Evolutionary conservation across 2,113 vertebrate genomes (phyloP).

Genomic region (Periophthalmodon schlosseri): DNA sequence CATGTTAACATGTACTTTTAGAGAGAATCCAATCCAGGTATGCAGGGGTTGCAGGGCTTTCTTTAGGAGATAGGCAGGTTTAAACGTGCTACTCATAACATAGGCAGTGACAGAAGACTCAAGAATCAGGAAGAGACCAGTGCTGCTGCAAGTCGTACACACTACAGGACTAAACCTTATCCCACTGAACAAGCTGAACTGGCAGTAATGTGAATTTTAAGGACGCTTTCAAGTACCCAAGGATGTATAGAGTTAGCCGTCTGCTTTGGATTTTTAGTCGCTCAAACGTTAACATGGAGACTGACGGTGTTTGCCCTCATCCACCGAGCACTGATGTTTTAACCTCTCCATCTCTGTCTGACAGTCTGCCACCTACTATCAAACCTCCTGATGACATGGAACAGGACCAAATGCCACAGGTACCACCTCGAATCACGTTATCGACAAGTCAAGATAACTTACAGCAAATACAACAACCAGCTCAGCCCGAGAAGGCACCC

Average conservation of each 20-base stretch:
- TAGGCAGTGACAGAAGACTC: constrained; percentile 9
- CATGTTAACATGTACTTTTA: constrained; percentile 2
- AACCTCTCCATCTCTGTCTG: constrained; percentile 18
- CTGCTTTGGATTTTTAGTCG: constrained; percentile 25
- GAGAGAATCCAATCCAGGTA: constrained; percentile 13
- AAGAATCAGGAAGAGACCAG: background rate
- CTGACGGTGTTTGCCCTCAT: constrained; percentile 19
- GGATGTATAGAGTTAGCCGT: constrained; percentile 35
- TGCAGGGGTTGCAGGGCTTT: constrained; percentile 23
- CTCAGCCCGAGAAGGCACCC: constrained; percentile 18
- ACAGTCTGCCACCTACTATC: constrained; percentile 30
- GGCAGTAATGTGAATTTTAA: constrained; percentile 3
- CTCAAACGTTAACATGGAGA: background rate
- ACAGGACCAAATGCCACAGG: constrained; percentile 44
- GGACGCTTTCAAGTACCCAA: background rate
- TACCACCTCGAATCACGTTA: constrained; percentile 50
- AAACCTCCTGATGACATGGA: constrained; percentile 27
- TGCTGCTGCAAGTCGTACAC: background rate
- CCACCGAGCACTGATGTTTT: constrained; percentile 15
- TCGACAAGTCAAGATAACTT: constrained; percentile 24
- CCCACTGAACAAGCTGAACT: background rate
- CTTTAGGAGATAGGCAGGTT: constrained; percentile 31
- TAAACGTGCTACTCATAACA: constrained; percentile 29
- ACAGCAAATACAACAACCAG: constrained; percentile 9
- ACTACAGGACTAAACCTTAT: background rate